These are phyloP conservation scores for Ephialtes manifestator DNA, from an alignment of 2,888 invertebrate genomes.

Conservation along the genomic window DNA sequence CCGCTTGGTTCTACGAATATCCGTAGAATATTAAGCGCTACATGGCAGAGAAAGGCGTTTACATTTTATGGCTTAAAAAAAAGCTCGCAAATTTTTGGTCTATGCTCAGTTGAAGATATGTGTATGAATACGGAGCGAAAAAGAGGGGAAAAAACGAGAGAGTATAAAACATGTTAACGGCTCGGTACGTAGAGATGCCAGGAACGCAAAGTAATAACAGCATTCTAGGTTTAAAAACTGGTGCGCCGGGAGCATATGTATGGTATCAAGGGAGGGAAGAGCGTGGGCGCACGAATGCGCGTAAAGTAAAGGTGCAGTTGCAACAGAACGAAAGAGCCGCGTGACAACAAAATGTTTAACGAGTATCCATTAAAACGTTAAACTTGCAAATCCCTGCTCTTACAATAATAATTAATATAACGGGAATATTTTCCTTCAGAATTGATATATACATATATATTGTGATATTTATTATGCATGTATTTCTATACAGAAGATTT, in stretches of 20 bases:
- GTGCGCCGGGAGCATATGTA: conserved; percentile 42
- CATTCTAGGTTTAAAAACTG: conserved; percentile 41
- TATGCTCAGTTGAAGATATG: not conserved
- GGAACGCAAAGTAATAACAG: conserved; percentile 40
- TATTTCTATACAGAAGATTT: too few species aligned
- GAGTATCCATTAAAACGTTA: conserved; percentile 17
- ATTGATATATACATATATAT: too few species aligned
- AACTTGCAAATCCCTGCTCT: not conserved
- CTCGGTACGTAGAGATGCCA: conserved; percentile 24
- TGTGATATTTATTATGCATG: too few species aligned
- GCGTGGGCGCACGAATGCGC: conserved; percentile 62
- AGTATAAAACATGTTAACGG: conserved; percentile 11
- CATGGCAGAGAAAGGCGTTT: too few species aligned
- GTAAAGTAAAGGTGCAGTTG: conserved; percentile 55
- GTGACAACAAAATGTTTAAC: conserved; percentile 40
- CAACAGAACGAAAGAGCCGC: conserved; percentile 38
- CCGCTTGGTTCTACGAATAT: too few species aligned
- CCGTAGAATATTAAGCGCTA: too few species aligned
- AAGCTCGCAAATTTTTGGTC: not conserved
- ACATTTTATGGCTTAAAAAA: too few species aligned
- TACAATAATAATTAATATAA: not conserved
- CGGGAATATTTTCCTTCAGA: not conserved
- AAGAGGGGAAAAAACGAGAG: not conserved
- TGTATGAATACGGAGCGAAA: not conserved
- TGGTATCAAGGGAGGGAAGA: conserved; percentile 46